phyloP scores from a whole-genome alignment of 2,113 vertebrate genomes.

The Neotragus pygmaeus region DNA sequence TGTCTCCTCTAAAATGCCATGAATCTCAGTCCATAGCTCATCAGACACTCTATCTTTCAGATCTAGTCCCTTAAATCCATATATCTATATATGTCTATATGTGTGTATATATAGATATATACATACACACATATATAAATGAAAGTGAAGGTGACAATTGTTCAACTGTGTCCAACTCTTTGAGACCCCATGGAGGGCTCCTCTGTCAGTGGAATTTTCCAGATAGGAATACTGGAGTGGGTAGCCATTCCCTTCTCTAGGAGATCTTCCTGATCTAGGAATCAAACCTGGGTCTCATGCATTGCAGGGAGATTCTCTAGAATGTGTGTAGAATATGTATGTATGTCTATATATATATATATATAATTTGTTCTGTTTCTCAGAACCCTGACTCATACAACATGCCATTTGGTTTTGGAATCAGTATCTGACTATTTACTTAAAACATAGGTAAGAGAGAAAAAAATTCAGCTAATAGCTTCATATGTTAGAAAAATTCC shows the following conservation, averaged over 20 bases:
- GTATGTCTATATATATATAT: background rate
- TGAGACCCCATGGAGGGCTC: background rate
- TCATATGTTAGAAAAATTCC: background rate
- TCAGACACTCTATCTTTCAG: too few relatives aligned
- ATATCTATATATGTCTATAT: rapidly evolving
- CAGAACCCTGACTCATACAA: background rate
- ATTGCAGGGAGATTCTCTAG: background rate
- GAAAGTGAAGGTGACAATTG: background rate
- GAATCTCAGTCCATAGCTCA: too few relatives aligned
- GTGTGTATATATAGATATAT: background rate
- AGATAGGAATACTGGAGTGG: background rate
- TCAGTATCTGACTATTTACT: background rate
- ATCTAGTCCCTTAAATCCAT: background rate
- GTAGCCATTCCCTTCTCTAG: background rate
- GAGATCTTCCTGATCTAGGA: background rate
- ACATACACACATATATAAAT: background rate
- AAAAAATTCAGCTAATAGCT: background rate
- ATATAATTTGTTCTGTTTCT: background rate
- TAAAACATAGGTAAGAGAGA: background rate
- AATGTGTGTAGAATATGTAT: background rate
- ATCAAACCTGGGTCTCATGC: background rate
- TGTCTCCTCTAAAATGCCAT: too few relatives aligned
- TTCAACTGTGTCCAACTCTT: background rate
- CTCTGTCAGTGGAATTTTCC: background rate
- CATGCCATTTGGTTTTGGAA: background rate